Percentiles rank a stretch among this genome's conserved stretches.
Evolutionary conservation across 2,113 vertebrate species (phyloP).

Genomic region (Atrichornis clamosus): DNA sequence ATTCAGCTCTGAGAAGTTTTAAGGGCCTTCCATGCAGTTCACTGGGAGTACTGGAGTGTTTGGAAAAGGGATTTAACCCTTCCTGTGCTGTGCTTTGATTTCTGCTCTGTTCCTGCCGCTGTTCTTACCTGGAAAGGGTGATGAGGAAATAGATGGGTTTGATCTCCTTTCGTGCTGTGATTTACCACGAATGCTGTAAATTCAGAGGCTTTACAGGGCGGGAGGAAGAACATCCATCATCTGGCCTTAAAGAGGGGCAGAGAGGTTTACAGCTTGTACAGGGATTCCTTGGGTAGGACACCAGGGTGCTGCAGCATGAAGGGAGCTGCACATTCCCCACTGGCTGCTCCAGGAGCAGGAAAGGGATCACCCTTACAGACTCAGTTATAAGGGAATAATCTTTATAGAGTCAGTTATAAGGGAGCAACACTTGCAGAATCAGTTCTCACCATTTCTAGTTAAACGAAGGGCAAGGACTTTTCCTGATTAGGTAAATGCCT

Average conservation of each 20-base stretch:
- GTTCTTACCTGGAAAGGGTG: neutral
- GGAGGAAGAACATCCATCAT: neutral
- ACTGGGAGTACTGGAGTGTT: neutral
- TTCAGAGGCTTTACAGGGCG: neutral
- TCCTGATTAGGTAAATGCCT: neutral
- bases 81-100: neutral
- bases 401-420: too few species aligned
- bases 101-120: neutral
- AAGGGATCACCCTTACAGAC: too few species aligned
- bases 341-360: neutral
- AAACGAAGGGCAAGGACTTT: neutral
- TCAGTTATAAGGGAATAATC: neutral
- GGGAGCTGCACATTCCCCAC: rapidly evolving
- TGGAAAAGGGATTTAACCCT: neutral
- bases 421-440: neutral
- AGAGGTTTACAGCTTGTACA: neutral
- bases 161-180: neutral
- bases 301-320: neutral
- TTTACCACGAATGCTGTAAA: neutral
- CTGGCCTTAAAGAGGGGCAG: neutral
- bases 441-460: too few species aligned
- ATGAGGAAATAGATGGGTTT: neutral
- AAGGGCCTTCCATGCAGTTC: neutral
- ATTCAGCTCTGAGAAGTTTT: neutral
- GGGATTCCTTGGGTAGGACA: neutral